Conservation (phyloP, 1,140 invertebrate genomes). For the Solenopsis invicta region DNA sequence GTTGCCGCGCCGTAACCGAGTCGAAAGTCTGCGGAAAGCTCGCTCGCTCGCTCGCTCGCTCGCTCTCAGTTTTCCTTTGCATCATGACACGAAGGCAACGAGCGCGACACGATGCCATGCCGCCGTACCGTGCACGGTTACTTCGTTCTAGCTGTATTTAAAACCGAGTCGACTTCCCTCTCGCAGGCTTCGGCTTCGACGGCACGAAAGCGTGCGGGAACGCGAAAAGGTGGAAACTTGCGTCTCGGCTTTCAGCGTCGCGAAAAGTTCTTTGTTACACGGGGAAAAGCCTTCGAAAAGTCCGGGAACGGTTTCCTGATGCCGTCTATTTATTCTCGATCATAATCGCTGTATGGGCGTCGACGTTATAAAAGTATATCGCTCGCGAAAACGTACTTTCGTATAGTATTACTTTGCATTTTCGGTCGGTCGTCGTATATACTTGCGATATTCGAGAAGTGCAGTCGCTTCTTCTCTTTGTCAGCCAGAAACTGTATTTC, state of each 20-base stretch:
- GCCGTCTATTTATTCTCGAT: conserved; percentile 26
- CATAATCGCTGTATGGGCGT: not conserved
- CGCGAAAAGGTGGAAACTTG: not conserved
- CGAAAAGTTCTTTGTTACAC: conserved; percentile 44
- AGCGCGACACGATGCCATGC: conserved; percentile 51
- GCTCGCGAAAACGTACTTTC: not conserved
- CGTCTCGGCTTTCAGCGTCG: conserved; percentile 16
- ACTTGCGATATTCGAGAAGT: not conserved
- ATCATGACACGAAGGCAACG: not conserved
- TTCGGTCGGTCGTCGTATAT: not conserved
- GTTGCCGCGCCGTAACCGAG: conserved; percentile 61
- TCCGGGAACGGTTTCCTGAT: not conserved
- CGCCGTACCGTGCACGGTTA: conserved; percentile 36
- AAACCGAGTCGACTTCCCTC: conserved; percentile 48
- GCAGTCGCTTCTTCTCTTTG: not conserved
- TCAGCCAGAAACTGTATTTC: not conserved
- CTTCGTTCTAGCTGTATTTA: conserved; percentile 53
- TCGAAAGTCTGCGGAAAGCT: conserved; percentile 71
- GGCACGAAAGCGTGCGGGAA: not conserved
- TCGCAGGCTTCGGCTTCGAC: conserved; percentile 16
- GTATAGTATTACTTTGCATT: conserved; percentile 14
- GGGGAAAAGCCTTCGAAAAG: conserved; percentile 19
- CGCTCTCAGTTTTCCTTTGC: not conserved
- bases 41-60: conserved; percentile 2
- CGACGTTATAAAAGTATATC: not conserved